Conservation (phyloP, 2,888 invertebrate species). For the Cheilosia variabilis region DNA sequence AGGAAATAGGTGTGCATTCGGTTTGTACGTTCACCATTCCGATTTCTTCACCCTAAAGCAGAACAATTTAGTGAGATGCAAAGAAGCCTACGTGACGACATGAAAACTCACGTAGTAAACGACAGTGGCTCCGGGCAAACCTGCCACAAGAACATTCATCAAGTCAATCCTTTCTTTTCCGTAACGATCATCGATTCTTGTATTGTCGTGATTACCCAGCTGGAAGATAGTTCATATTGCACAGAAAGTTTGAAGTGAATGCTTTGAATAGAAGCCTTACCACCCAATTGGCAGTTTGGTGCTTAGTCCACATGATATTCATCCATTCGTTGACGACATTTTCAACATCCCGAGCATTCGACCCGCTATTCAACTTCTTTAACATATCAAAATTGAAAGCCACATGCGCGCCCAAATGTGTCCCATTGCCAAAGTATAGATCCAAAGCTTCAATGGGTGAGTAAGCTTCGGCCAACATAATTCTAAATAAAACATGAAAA, state of each 20-base stretch:
- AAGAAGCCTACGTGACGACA: background rate
- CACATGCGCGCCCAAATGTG: constrained; percentile 84
- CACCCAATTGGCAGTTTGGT: constrained; percentile 87
- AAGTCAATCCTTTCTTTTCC: constrained; percentile 87
- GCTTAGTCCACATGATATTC: constrained; percentile 84
- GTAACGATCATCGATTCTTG: constrained; percentile 86
- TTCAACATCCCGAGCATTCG: constrained; percentile 85
- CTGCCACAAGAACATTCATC: constrained; percentile 87
- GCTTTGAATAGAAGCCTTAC: constrained; percentile 81
- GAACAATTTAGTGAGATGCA: background rate
- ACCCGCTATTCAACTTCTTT: too few relatives aligned
- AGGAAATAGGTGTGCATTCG: constrained; percentile 83
- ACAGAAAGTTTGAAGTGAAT: background rate
- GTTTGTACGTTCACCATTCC: constrained; percentile 85
- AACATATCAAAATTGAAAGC: constrained; percentile 88
- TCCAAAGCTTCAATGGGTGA: constrained; percentile 84
- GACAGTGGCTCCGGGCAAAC: constrained; percentile 87
- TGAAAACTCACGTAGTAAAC: constrained; percentile 88
- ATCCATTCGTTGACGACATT: constrained; percentile 85
- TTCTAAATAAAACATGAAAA: constrained; percentile 5
- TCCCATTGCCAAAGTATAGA: constrained; percentile 85
- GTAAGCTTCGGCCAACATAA: constrained; percentile 87
- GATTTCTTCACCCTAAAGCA: constrained; percentile 87
- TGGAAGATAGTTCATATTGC: constrained; percentile 77
- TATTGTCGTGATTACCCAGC: constrained; percentile 89